phyloP scores from a whole-genome alignment of 2,113 vertebrate genomes.

The Mormyrus lacerda region DNA sequence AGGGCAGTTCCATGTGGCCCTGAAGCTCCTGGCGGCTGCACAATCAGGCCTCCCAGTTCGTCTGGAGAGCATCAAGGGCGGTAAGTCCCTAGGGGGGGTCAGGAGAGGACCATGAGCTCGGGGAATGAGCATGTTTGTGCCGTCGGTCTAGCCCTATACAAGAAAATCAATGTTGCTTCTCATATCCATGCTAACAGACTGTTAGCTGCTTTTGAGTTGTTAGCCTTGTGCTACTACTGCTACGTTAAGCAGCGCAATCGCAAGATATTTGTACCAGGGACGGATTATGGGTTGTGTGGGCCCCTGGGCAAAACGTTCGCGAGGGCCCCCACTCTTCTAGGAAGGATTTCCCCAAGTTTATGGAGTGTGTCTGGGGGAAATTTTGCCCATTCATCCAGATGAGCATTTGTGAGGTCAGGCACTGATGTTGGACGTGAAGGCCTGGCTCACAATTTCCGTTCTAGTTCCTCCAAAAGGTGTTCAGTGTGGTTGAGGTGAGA shows the following conservation, averaged over 20 bases:
- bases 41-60: slow-evolving; percentile 80
- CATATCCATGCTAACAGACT: background rate
- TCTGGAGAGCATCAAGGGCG: slow-evolving; percentile 76
- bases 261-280: background rate
- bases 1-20: slow-evolving; percentile 81
- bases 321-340: too few relatives aligned
- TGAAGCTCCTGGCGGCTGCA: slow-evolving; percentile 85
- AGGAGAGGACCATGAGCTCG: background rate
- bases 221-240: background rate
- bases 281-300: too few relatives aligned
- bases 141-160: background rate
- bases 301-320: too few relatives aligned
- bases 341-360: background rate
- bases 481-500: background rate
- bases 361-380: background rate
- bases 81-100: slow-evolving; percentile 59
- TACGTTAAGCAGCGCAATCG: background rate
- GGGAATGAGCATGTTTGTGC: background rate
- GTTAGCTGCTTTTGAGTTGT: background rate
- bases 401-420: background rate
- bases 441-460: background rate
- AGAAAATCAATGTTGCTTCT: background rate
- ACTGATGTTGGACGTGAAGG: background rate
- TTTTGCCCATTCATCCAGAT: background rate
- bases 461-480: background rate